Conservation (phyloP, 2,888 invertebrate genomes). For the Allacma fusca region DNA sequence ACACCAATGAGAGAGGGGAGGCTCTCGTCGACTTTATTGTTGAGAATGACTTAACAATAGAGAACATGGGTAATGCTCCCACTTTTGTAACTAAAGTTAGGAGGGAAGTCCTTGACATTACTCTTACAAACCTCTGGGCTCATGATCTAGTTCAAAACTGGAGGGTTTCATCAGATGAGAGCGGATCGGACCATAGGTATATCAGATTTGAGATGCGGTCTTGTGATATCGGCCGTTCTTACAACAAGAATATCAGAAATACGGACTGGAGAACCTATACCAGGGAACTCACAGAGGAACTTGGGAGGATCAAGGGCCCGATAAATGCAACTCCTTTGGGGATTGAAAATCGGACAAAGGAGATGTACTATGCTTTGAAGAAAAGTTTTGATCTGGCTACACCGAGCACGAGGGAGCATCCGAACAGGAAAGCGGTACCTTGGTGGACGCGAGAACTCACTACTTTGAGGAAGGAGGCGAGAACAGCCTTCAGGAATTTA, state of each 20-base stretch:
- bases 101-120: no score
- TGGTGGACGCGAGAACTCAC: slow-evolving; percentile 43
- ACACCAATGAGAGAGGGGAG: slow-evolving; percentile 27
- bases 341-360: neutral
- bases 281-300: neutral
- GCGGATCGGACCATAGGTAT: slow-evolving; percentile 45
- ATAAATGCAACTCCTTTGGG: neutral
- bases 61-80: slow-evolving; percentile 13
- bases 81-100: neutral
- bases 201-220: no score
- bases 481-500: no score
- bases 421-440: neutral
- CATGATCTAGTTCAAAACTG: no score
- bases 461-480: no score
- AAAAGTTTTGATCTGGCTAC: no score
- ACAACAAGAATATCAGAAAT: slow-evolving; percentile 39
- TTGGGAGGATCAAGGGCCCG: neutral
- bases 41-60: neutral
- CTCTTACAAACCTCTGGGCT: no score
- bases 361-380: neutral
- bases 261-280: slow-evolving; percentile 40
- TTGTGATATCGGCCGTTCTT: no score
- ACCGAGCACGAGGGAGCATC: neutral
- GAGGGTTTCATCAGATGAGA: slow-evolving; percentile 41
- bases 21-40: neutral